Base-by-base conservation (phyloP, 2,888 invertebrate species). In the Metopia argyrocephala region DNA sequence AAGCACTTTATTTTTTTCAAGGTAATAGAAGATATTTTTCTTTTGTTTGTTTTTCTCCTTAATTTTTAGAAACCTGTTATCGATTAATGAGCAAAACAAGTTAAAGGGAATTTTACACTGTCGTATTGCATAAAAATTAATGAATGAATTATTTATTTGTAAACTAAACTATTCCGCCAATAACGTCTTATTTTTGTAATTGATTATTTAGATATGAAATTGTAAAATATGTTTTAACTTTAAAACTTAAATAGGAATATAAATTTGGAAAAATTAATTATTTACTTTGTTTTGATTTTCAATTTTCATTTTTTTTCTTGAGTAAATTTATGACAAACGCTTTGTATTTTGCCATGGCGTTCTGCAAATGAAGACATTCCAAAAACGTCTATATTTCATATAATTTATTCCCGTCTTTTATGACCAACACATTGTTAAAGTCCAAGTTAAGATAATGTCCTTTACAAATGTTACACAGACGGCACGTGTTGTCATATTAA, bases 401-500 rank as follows among this genome's bases (percentile, higher is more conserved):
- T 27, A 25, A 23, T 20, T n/a, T n/a, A n/a, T n/a, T n/a, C n/a
- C n/a, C n/a, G n/a, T n/a, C 20, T 56, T 68, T 56, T 28, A 57
- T 46, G 38, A 12, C 18, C 38, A 25, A 45, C 38, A 38, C 38
- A 15, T 48, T 48, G 9, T 52, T 25, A 50, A 6, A 52, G 31
- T 38, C 38, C 20, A 27, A 27, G 54, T 56, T 46, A 68, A 2
- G 20, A 15, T 21, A 54, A 62, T 31, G 54, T 62, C 52, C 27
- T 71, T 71, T 21, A 23, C 52, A 62, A 62, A 21, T 62, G 61
- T 52, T 61, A 5, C 52, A 20, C 61, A 54, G 54, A 62, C 62
- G 45, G 52, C 62, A 54, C 54, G 52, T 62, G 71, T 45, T 70
- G 31, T 2, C 7, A n/a, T 2, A 12, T 50, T 38, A 25, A 38